Base-by-base conservation (phyloP, 2,888 invertebrate species). In the Tenthredo livida region DNA sequence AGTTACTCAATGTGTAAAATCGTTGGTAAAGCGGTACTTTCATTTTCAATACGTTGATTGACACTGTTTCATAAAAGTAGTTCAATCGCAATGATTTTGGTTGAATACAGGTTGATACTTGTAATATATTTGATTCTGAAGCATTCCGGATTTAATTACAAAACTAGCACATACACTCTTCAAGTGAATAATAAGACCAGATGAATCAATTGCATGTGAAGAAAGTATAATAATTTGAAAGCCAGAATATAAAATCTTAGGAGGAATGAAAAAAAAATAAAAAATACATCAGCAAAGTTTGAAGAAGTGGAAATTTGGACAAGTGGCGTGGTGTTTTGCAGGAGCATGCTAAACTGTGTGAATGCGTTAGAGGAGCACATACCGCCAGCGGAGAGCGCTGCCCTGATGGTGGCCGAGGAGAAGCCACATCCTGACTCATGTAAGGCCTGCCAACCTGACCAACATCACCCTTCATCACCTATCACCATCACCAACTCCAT, bases 261-360 rank as follows among this genome's bases (percentile, higher is more conserved):
- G 84, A 86, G 86, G 85, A 77, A 83, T 37, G 77, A 40, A 77
- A 84, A 78, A 75, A 75, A 85, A 78, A 75, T 72, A 85, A 75
- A 80, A 33, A 82, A 21, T 70, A 33, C 50, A 87, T 85, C 85
- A 85, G 86, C 86, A 75, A 85, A 85, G 70, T 87, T 84, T 86
- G 84, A 87, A 88, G 85, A 87, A 88, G 80, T 86, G 84, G 78
- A 88, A 87, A 90, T 88, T 90, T 91, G 91, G 91, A 93, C 90
- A 91, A 91, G 91, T 92, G 91, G 92, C 92, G 92, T 92, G 91
- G 90, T 93, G 90, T 93, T 95, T 96, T 96, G 93, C 96, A 96
- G 96, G 96, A 98, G 97, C 96, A 97, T 98, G 97, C 96, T 97
- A 96, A 98, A 98, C 96, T 97, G 97, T 96, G 97, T 97, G 95